phyloP scores from a whole-genome alignment of 2,888 invertebrate genomes.

The Acanthococcus lagerstroemiae region DNA sequence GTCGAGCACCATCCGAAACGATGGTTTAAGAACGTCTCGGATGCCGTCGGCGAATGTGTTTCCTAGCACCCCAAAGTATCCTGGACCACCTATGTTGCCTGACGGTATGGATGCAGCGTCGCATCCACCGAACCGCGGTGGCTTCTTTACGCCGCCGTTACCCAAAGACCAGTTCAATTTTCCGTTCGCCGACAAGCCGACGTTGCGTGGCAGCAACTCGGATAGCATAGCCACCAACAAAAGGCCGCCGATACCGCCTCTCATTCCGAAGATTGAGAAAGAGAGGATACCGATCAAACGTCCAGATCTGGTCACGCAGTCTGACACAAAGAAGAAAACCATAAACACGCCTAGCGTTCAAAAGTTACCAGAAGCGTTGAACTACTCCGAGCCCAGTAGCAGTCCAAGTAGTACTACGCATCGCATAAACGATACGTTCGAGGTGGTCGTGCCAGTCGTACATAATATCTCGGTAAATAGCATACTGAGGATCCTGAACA shows the following conservation, averaged over 20 bases:
- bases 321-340: conserved; percentile 56
- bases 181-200: conserved; percentile 81
- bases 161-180: conserved; percentile 68
- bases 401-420: conserved; percentile 37
- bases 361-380: conserved; percentile 39
- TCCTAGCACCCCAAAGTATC: not conserved
- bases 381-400: conserved; percentile 38
- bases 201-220: conserved; percentile 61
- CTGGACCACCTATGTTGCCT: not conserved
- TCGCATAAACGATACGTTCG: conserved; percentile 41
- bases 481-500: conserved; percentile 73
- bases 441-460: conserved; percentile 52
- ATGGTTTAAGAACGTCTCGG: conserved; percentile 4
- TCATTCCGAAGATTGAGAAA: conserved; percentile 52
- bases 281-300: conserved; percentile 73
- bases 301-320: conserved; percentile 46
- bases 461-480: conserved; percentile 59
- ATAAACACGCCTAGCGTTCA: conserved; percentile 65
- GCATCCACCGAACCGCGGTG: conserved; percentile 54
- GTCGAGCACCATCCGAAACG: conserved; percentile 18
- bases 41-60: not conserved
- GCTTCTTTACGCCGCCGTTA: conserved; percentile 69
- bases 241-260: conserved; percentile 71
- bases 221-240: conserved; percentile 53
- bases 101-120: conserved; percentile 15